Evolutionary conservation across 1,140 invertebrate genomes (phyloP).

Genomic region (Calephelis nemesis): DNA sequence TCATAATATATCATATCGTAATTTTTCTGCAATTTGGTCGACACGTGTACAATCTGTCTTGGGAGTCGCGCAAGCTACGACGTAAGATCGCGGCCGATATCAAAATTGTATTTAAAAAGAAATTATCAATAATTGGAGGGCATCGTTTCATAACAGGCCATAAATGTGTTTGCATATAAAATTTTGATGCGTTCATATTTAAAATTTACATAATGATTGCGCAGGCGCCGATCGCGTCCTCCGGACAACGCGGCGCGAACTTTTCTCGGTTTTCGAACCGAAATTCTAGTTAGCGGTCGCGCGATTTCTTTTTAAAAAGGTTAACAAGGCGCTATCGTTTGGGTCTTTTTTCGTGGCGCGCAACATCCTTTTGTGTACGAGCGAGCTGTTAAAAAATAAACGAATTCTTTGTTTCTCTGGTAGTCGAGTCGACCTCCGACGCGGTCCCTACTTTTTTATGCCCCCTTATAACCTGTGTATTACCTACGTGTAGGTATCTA

Average conservation of each 20-base stretch:
- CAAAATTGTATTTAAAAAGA: slow-evolving; percentile 30
- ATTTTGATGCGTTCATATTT: slow-evolving; percentile 57
- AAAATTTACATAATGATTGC: slow-evolving; percentile 74
- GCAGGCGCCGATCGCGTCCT: slow-evolving; percentile 63
- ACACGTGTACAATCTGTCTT: slow-evolving; percentile 16
- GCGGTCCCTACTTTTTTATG: slow-evolving; percentile 76
- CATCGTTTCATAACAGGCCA: slow-evolving; percentile 45
- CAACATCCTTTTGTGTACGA: slow-evolving; percentile 74
- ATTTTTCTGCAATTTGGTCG: slow-evolving; percentile 15
- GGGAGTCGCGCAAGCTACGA: slow-evolving; percentile 10
- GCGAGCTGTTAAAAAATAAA: slow-evolving; percentile 79
- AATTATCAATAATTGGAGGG: slow-evolving; percentile 49
- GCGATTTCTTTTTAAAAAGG: slow-evolving; percentile 78
- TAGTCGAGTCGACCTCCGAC: slow-evolving; percentile 75
- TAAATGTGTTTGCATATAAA: slow-evolving; percentile 43
- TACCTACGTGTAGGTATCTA: slow-evolving; percentile 78
- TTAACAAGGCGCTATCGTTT: slow-evolving; percentile 77
- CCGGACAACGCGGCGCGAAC: slow-evolving; percentile 46
- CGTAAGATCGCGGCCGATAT: slow-evolving; percentile 9
- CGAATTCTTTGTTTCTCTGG: slow-evolving; percentile 78
- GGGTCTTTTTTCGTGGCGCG: slow-evolving; percentile 73
- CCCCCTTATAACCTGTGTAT: slow-evolving; percentile 77
- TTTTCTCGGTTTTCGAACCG: slow-evolving; percentile 76
- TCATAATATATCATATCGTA: slow-evolving; percentile 7
- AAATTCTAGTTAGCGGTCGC: slow-evolving; percentile 76